Percentiles rank a stretch among this genome's conserved stretches.
phyloP scores from a whole-genome alignment of 2,888 invertebrate genomes.

The Clistopyga incitator region DNA sequence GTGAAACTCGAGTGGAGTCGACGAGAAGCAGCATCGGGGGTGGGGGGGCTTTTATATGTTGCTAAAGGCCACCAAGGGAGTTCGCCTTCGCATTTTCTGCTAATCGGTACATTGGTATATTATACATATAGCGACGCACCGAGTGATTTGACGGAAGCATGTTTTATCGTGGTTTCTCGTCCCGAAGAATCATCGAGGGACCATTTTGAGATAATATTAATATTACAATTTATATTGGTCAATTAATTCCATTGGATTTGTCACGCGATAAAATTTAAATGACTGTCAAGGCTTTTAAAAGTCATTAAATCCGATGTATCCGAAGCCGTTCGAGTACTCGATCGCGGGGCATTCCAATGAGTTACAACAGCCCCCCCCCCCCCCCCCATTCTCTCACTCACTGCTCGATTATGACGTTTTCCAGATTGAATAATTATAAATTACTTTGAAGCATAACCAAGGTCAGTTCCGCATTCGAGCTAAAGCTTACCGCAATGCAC shows the following conservation, averaged over 20 bases:
- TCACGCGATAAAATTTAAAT: neutral
- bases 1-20: slow-evolving; percentile 14
- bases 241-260: neutral
- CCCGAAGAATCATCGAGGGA: neutral
- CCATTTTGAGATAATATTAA: neutral
- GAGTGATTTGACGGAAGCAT: too few relatives aligned
- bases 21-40: neutral
- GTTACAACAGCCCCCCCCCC: neutral
- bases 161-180: neutral
- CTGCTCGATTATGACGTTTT: neutral
- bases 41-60: neutral
- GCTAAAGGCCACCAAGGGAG: slow-evolving; percentile 31
- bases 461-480: slow-evolving; percentile 9
- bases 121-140: neutral
- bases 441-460: neutral
- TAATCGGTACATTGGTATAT: slow-evolving; percentile 20
- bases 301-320: neutral
- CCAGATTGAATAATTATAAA: neutral
- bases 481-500: neutral
- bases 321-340: neutral
- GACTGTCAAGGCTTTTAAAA: neutral
- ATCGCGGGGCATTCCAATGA: neutral
- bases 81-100: slow-evolving; percentile 40
- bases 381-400: neutral
- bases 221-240: neutral